phyloP scores from a whole-genome alignment of 2,888 invertebrate genomes.

The Stenodema calcarata region DNA sequence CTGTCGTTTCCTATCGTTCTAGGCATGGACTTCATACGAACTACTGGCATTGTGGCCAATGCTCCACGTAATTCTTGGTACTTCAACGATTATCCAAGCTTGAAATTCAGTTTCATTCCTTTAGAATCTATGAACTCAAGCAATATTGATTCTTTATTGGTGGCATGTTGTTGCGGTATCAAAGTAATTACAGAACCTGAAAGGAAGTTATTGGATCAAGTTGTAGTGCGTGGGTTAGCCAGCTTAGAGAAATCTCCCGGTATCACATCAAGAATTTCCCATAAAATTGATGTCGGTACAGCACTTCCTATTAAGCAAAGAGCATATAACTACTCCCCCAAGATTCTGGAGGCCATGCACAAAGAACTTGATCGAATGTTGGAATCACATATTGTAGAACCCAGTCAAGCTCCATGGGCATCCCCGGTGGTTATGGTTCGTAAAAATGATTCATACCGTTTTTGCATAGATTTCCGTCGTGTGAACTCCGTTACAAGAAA shows the following conservation, averaged over 20 bases:
- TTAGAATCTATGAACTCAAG: neutral
- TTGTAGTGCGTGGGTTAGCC: neutral
- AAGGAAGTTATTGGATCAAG: too few relatives aligned
- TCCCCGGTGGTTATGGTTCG: too few relatives aligned
- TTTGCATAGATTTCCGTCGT: too few relatives aligned
- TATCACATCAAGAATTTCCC: too few relatives aligned
- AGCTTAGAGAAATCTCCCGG: neutral
- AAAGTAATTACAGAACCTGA: neutral
- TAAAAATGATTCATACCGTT: too few relatives aligned
- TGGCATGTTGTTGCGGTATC: neutral
- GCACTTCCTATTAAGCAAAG: too few relatives aligned
- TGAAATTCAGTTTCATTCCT: neutral
- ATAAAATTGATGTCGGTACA: too few relatives aligned
- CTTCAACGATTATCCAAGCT: neutral
- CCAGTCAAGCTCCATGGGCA: too few relatives aligned
- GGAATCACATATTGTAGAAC: too few relatives aligned
- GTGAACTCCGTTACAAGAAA: neutral
- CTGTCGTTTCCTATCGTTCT: neutral
- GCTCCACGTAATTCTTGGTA: neutral
- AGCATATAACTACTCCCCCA: too few relatives aligned
- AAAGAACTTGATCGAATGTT: neutral
- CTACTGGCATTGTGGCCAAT: neutral
- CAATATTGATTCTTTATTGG: neutral
- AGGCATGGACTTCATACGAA: neutral
- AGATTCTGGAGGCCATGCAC: too few relatives aligned